These are phyloP conservation scores for Gobionotothen gibberifrons DNA, from an alignment of 2,797 vertebrate genomes.

Conservation along the genomic window DNA sequence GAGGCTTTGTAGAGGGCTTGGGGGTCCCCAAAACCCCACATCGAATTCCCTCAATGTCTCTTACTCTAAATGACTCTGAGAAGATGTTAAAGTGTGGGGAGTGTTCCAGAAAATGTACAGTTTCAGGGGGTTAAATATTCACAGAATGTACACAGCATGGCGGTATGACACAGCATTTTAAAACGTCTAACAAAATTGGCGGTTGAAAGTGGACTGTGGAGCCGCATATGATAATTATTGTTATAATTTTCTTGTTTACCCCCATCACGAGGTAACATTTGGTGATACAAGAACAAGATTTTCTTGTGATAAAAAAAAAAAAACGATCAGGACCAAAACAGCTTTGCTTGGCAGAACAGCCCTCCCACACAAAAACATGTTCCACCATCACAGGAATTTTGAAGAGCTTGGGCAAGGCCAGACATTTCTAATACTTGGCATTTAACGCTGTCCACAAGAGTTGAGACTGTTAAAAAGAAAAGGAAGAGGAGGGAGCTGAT, in stretches of 20 bases:
- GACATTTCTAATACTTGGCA: slow-evolving; percentile 80
- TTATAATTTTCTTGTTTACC: slow-evolving; percentile 69
- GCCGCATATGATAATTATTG: slow-evolving; percentile 25
- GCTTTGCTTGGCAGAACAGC: slow-evolving; percentile 84
- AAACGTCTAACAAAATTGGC: neutral
- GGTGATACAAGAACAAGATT: slow-evolving; percentile 75
- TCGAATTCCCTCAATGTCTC: slow-evolving; percentile 48
- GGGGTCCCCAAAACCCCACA: slow-evolving; percentile 49
- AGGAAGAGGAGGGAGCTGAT: slow-evolving; percentile 61
- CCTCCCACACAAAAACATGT: slow-evolving; percentile 88
- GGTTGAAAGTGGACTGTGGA: slow-evolving; percentile 7
- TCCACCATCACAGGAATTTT: slow-evolving; percentile 83
- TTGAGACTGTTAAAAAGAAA: slow-evolving; percentile 61
- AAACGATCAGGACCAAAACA: slow-evolving; percentile 81
- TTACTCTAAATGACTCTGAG: slow-evolving; percentile 27
- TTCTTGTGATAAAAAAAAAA: slow-evolving; percentile 65
- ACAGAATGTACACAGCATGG: neutral
- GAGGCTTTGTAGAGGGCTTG: neutral
- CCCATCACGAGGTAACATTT: slow-evolving; percentile 75
- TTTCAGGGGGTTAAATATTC: neutral
- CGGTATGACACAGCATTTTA: neutral
- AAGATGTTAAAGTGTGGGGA: slow-evolving; percentile 14
- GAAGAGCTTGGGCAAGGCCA: slow-evolving; percentile 78
- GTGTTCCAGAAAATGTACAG: slow-evolving; percentile 34
- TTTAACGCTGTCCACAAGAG: slow-evolving; percentile 74